Evolutionary conservation across 2,888 invertebrate species (phyloP).

Genomic region (Sphinx pinastri): DNA sequence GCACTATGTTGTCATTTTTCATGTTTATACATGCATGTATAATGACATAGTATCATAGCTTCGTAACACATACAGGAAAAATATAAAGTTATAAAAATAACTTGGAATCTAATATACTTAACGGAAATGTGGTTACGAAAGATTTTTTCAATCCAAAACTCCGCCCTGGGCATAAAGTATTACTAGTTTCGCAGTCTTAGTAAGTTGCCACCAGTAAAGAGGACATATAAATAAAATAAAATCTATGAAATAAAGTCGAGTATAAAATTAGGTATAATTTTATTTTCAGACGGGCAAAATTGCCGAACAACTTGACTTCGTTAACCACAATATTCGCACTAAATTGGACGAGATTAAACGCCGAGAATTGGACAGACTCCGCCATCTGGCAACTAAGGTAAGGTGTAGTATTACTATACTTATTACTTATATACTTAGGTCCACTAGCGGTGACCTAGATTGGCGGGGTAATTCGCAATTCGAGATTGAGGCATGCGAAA

Average conservation of each 20-base stretch:
- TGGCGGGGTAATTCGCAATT: neutral
- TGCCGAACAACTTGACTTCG: conserved; percentile 94
- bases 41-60: too few relatives aligned
- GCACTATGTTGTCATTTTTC: too few relatives aligned
- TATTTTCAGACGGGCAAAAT: conserved; percentile 92
- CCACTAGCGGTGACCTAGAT: neutral
- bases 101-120: too few relatives aligned
- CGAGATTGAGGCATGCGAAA: neutral
- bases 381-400: conserved; percentile 87
- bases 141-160: too few relatives aligned
- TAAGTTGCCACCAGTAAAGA: too few relatives aligned
- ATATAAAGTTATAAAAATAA: too few relatives aligned
- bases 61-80: too few relatives aligned
- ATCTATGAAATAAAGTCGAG: neutral
- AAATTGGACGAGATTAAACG: conserved; percentile 97
- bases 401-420: neutral
- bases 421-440: neutral
- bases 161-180: too few relatives aligned
- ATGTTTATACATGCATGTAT: too few relatives aligned
- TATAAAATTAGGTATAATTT: conserved; percentile 18
- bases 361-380: conserved; percentile 92
- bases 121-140: too few relatives aligned
- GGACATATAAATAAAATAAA: too few relatives aligned
- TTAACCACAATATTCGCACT: conserved; percentile 93
- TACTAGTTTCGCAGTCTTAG: too few relatives aligned